phyloP scores from a whole-genome alignment of 2,113 vertebrate species.

The Crocuta crocuta region DNA sequence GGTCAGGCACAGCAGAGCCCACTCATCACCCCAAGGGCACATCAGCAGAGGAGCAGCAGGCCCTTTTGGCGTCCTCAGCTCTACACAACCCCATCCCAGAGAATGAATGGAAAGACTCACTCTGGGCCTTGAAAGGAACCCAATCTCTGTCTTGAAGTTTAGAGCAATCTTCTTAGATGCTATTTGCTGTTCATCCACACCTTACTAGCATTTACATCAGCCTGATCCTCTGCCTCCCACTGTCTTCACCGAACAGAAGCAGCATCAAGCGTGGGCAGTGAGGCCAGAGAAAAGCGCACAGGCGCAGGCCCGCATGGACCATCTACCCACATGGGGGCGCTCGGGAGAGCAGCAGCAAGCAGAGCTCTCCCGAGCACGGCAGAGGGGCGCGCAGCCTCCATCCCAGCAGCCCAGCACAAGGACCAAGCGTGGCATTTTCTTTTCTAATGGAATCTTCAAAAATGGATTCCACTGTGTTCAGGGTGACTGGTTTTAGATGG shows the following conservation, averaged over 20 bases:
- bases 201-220: neutral
- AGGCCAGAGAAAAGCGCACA: neutral
- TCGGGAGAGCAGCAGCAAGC: neutral
- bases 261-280: rapidly evolving
- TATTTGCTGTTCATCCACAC: neutral
- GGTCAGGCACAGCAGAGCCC: neutral
- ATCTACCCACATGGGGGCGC: neutral
- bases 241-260: neutral
- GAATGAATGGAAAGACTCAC: neutral
- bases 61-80: neutral
- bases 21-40: neutral
- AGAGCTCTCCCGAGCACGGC: rapidly evolving
- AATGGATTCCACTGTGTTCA: neutral
- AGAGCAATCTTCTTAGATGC: neutral
- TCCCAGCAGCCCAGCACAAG: neutral
- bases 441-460: neutral
- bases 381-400: neutral
- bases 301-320: neutral
- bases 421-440: neutral
- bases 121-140: neutral
- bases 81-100: neutral
- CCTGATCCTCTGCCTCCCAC: neutral
- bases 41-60: rapidly evolving
- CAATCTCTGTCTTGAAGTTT: neutral
- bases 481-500: neutral